phyloP scores from a whole-genome alignment of 2,113 vertebrate species.

The Tamias sibiricus region DNA sequence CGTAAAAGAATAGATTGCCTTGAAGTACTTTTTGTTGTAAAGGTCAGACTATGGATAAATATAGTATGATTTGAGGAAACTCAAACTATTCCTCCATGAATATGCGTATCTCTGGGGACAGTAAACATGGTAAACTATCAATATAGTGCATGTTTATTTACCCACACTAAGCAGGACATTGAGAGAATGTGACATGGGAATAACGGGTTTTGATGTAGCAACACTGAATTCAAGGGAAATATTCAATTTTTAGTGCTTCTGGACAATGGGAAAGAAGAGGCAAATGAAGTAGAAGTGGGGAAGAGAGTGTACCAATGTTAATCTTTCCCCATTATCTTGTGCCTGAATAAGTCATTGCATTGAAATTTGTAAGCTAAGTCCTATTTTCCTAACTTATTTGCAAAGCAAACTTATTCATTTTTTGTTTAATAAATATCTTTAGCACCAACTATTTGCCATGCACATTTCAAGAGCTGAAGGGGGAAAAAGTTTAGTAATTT shows the following conservation, averaged over 20 bases:
- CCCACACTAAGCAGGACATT: neutral
- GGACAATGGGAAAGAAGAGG: neutral
- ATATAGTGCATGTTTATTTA: neutral
- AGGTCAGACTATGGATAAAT: neutral
- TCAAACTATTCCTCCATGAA: neutral
- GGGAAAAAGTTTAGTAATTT: neutral
- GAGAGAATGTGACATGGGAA: neutral
- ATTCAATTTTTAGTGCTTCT: neutral
- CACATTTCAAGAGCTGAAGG: neutral
- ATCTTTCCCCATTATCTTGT: neutral
- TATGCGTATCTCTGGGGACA: neutral
- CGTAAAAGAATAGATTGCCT: neutral
- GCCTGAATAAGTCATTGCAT: neutral
- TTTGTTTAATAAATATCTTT: neutral
- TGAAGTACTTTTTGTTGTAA: neutral
- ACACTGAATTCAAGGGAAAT: neutral
- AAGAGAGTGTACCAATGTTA: neutral
- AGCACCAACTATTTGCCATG: neutral
- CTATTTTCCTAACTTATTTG: neutral
- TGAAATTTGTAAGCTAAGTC: slow-evolving; percentile 11
- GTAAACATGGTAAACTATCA: neutral
- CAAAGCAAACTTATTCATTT: neutral
- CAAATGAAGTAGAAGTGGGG: neutral
- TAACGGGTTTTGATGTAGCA: neutral
- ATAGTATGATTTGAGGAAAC: neutral